phyloP scores from a whole-genome alignment of 2,888 invertebrate genomes.

The Bellardia pandia region DNA sequence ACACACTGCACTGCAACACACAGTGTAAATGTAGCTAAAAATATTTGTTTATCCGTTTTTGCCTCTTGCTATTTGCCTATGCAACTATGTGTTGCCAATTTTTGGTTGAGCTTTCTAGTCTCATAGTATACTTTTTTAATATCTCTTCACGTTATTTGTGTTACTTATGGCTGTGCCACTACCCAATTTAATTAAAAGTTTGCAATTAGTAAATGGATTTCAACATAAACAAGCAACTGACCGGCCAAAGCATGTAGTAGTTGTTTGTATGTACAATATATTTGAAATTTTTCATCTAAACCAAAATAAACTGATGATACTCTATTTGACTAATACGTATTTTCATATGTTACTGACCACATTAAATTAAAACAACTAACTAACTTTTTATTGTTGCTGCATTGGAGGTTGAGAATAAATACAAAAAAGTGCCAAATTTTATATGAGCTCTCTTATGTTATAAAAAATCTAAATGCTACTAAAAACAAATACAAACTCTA shows the following conservation, averaged over 20 bases:
- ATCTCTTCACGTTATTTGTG: conserved; percentile 9
- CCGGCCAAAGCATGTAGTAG: background rate
- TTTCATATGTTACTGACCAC: conserved; percentile 23
- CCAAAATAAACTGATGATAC: background rate
- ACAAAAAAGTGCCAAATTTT: conserved; percentile 1
- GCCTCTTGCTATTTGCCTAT: conserved; percentile 5
- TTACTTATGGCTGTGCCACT: background rate
- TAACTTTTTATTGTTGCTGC: background rate
- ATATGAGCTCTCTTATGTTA: no score
- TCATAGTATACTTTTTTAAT: background rate
- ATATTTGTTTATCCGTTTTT: background rate
- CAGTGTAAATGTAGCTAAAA: background rate
- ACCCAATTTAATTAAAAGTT: conserved; percentile 45
- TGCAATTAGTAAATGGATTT: conserved; percentile 39
- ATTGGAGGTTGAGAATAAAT: background rate
- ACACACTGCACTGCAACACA: background rate
- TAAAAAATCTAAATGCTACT: background rate
- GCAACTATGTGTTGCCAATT: background rate
- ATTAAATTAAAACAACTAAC: conserved; percentile 17
- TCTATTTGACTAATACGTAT: background rate
- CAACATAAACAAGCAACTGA: conserved; percentile 4
- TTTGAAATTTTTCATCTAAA: background rate
- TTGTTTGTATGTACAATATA: no score
- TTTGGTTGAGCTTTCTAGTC: background rate
- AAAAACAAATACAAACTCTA: background rate